These are phyloP conservation scores for Gnathonemus longibarbis DNA, from an alignment of 2,113 vertebrate species.

Conservation along the genomic window DNA sequence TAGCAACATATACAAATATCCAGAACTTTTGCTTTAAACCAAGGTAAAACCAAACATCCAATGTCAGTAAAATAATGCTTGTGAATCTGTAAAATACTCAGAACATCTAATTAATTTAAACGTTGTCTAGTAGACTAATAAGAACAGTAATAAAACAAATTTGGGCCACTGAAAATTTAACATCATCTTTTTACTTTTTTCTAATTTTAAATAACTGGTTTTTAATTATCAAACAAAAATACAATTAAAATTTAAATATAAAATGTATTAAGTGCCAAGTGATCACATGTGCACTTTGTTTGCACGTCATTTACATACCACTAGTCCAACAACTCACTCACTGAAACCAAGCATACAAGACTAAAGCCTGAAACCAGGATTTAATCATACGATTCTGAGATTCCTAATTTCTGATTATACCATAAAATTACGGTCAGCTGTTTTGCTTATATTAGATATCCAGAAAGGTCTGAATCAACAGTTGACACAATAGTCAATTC, in stretches of 20 bases:
- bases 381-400: neutral
- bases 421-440: neutral
- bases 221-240: neutral
- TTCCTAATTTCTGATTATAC: neutral
- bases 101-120: neutral
- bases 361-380: neutral
- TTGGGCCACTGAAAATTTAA: neutral
- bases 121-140: neutral
- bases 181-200: neutral
- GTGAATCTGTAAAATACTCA: neutral
- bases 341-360: neutral
- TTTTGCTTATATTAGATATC: neutral
- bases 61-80: neutral
- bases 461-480: neutral
- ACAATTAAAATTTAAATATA: neutral
- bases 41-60: neutral
- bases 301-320: neutral
- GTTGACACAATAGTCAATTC: neutral
- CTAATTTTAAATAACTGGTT: neutral
- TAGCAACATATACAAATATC: neutral
- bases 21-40: neutral
- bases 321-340: neutral
- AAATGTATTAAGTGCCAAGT: neutral
- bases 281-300: neutral
- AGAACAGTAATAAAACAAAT: neutral